Evolutionary conservation across 2,888 invertebrate species (phyloP), one percentile per base, ranked within the genome.

Genomic region (Carterocephalus palaemon): DNA sequence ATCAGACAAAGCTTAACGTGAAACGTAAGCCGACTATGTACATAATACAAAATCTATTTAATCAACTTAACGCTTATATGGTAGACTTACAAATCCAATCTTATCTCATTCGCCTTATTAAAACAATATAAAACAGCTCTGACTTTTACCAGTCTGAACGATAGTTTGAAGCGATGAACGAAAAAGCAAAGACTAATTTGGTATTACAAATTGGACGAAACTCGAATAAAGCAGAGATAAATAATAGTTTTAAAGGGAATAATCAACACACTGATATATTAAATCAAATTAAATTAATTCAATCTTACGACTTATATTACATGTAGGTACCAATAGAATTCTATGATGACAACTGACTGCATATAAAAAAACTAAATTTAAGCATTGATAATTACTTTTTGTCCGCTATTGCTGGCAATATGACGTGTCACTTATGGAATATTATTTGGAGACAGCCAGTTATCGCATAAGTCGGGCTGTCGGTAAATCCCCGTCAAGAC

Each of bases 401-500:
- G n/a, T n/a, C 24, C 23, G 39, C 26, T 26, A 19, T 2, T 20
- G 26, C 26, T n/a, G 16, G 7, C 13, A 15, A 26, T 42, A 12
- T 20, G 34, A 43, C 42, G 19, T 16, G 28, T 2, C 15, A 23
- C 13, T 28, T 28, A 28, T 28, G 20, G 28, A 29, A 22, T 19
- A 24, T 41, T 28, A 33, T 47, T 47, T 36, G 36, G 26, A 46
- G 32, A 38, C 46, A 39, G 46, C 33, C 46, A 39, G 38, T 38
- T 46, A 46, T 43, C 42, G 42, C 12, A 36, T 36, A 29, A 28
- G 42, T 34, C 41, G 34, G 28, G 10, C 28, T 42, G 42, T 42
- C 42, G 42, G 42, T 70, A 75, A 78, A 76, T 76, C 75, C 64
- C 63, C 66, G 68, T 78, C 75, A 77, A 75, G 70, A 67, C 67